Conservation (phyloP, 2,888 invertebrate species). For the Ichneumoninae sp. region DNA sequence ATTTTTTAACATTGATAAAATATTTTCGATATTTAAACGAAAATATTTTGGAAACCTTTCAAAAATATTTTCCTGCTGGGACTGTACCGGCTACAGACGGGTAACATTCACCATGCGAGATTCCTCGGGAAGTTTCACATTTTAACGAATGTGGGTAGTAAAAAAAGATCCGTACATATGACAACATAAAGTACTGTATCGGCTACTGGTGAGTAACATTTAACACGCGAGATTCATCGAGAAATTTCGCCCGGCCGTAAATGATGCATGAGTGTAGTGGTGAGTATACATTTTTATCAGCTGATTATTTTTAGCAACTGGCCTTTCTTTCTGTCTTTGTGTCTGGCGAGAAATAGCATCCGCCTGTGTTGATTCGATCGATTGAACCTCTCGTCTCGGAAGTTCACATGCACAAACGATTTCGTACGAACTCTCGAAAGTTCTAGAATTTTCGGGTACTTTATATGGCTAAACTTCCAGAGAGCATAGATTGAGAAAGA, state of each 20-base stretch:
- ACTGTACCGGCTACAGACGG: too few species aligned
- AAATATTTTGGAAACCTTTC: too few species aligned
- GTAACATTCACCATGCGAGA: too few species aligned
- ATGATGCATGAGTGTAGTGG: not conserved
- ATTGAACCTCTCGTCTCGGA: not conserved
- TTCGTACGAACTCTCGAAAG: not conserved
- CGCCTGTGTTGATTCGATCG: not conserved
- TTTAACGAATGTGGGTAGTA: too few species aligned
- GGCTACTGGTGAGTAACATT: not conserved
- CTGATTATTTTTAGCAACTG: not conserved
- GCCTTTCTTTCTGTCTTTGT: not conserved
- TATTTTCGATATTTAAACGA: too few species aligned
- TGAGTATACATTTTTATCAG: not conserved
- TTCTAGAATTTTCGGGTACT: not conserved
- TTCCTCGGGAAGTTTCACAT: too few species aligned
- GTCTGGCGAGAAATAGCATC: not conserved
- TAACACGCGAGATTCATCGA: not conserved
- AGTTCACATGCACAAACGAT: not conserved
- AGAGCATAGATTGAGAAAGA: not conserved
- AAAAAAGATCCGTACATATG: too few species aligned
- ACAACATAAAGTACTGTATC: not conserved
- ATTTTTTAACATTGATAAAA: too few species aligned
- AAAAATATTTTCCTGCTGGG: too few species aligned
- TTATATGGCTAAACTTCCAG: too few species aligned
- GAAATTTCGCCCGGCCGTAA: not conserved